A percentile compares a stretch with the other conserved stretches of the same genome.
These are phyloP conservation scores for Scaeva pyrastri DNA, from an alignment of 2,888 invertebrate species.

Conservation along the genomic window DNA sequence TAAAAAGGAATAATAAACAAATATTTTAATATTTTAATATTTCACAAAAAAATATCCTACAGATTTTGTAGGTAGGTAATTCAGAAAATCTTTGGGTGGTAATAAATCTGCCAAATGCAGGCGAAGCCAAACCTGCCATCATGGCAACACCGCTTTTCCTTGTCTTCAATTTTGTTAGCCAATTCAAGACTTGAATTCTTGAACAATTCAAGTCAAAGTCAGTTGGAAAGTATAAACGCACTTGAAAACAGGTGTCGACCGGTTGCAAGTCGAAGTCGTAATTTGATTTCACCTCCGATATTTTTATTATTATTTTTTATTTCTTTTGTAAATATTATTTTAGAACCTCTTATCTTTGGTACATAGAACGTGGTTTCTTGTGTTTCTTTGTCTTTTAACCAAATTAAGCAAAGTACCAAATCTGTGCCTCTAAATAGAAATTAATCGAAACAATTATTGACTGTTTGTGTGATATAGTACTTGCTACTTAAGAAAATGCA, in stretches of 20 bases:
- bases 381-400: neutral
- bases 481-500: neutral
- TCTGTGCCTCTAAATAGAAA: neutral
- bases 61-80: no score
- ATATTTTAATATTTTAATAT: no score
- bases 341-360: neutral
- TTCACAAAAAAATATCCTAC: no score
- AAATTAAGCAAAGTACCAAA: neutral
- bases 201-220: neutral
- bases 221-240: constrained; percentile 1
- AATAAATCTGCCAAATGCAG: no score
- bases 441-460: constrained; percentile 9
- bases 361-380: neutral
- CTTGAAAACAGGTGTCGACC: neutral
- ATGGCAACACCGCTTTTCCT: neutral
- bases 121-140: no score
- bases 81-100: no score
- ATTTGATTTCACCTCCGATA: neutral
- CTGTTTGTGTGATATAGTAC: neutral
- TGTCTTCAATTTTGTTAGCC: neutral
- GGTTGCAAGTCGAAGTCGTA: neutral
- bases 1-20: no score
- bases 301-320: neutral
- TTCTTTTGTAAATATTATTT: neutral
- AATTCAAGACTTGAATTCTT: no score